Percentiles rank a stretch among this genome's conserved stretches.
Evolutionary conservation across 2,888 invertebrate species (phyloP).

Genomic region (Drosophila suboccidentalis): DNA sequence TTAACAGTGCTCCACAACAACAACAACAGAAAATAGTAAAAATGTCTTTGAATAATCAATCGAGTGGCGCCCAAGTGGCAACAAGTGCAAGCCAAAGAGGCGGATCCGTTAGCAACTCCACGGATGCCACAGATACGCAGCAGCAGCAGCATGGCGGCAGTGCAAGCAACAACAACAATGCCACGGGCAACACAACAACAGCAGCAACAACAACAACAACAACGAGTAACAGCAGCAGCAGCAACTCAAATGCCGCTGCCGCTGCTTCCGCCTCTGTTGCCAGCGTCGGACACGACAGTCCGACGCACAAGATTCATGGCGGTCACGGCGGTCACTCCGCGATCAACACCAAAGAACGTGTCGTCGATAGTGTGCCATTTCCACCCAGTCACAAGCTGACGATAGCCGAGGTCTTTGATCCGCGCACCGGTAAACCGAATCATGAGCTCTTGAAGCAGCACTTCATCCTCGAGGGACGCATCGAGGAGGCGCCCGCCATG

Average conservation of each 20-base stretch:
- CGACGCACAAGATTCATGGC: constrained; percentile 65
- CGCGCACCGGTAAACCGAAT: constrained; percentile 96
- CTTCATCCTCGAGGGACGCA: constrained; percentile 99
- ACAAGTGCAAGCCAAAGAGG: constrained; percentile 69
- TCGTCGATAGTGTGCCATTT: constrained; percentile 94
- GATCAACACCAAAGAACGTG: constrained; percentile 83
- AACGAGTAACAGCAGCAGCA: constrained; percentile 33
- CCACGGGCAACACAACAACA: constrained; percentile 31
- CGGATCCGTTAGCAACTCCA: constrained; percentile 90
- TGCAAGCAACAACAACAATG: constrained; percentile 35
- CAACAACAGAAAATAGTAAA: constrained; percentile 17
- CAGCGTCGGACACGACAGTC: constrained; percentile 50
- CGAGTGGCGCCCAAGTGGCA: constrained; percentile 73
- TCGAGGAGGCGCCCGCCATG: constrained; percentile 98
- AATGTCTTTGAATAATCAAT: constrained; percentile 85
- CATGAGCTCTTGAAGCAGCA: constrained; percentile 99
- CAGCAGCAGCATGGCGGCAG: constrained; percentile 53
- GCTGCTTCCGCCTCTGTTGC: neutral
- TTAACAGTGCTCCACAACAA: constrained; percentile 13
- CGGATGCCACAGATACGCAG: constrained; percentile 87
- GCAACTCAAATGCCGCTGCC: constrained; percentile 29
- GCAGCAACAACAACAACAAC: constrained; percentile 23
- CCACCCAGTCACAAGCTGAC: constrained; percentile 99
- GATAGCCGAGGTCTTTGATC: constrained; percentile 97
- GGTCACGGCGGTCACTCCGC: constrained; percentile 52